Evolutionary conservation across 2,888 invertebrate genomes (phyloP).

Genomic region (Trissolcus japonicus): DNA sequence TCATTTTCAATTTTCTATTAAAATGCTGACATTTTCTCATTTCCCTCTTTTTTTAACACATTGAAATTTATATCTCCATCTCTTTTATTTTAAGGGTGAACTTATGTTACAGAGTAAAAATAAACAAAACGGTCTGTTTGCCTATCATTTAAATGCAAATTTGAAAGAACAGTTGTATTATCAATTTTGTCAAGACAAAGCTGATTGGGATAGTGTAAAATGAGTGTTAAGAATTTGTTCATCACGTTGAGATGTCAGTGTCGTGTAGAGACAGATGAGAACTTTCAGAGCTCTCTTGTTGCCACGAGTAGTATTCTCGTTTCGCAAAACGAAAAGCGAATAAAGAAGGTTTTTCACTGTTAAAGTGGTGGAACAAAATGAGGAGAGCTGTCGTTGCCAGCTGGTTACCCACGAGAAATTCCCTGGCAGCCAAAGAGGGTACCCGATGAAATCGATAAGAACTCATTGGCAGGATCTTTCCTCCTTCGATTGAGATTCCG

Average conservation of each 20-base stretch:
- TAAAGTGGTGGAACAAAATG: slow-evolving; percentile 61
- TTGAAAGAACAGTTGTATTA: too few relatives aligned
- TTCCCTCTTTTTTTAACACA: too few relatives aligned
- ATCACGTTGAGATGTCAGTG: slow-evolving; percentile 49
- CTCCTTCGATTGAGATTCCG: slow-evolving; percentile 48
- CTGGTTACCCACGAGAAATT: slow-evolving; percentile 71
- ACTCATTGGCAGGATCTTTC: slow-evolving; percentile 53
- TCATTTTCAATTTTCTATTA: too few relatives aligned
- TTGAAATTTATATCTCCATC: too few relatives aligned
- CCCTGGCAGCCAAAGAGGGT: slow-evolving; percentile 66
- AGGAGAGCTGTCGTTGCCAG: slow-evolving; percentile 71
- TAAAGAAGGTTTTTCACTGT: slow-evolving; percentile 46
- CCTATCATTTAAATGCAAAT: too few relatives aligned
- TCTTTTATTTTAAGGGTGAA: too few relatives aligned
- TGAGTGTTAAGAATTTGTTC: slow-evolving; percentile 13
- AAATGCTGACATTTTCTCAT: too few relatives aligned
- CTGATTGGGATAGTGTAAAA: not conserved
- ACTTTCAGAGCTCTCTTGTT: slow-evolving; percentile 51
- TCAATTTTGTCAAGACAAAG: too few relatives aligned
- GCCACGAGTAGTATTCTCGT: slow-evolving; percentile 35
- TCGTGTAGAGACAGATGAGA: slow-evolving; percentile 50
- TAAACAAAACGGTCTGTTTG: too few relatives aligned
- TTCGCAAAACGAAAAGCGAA: slow-evolving; percentile 46
- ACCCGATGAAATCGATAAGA: slow-evolving; percentile 70
- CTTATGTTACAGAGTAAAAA: too few relatives aligned